These are phyloP conservation scores for Galerucella pusilla DNA, from an alignment of 2,888 invertebrate species.

Conservation along the genomic window DNA sequence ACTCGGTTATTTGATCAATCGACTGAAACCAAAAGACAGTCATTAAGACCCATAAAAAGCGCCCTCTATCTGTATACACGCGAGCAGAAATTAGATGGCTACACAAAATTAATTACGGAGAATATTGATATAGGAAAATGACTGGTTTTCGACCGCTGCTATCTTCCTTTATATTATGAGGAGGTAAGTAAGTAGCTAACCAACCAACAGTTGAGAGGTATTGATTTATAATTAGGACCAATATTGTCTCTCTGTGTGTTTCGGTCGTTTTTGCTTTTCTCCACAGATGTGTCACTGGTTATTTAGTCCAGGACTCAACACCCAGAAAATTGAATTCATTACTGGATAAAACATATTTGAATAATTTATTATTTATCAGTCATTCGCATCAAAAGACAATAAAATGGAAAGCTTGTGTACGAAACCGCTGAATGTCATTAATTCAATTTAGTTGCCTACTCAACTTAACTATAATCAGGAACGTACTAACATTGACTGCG, in stretches of 20 bases:
- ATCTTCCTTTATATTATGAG: conserved; percentile 55
- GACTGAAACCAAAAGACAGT: conserved; percentile 60
- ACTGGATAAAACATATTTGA: neutral
- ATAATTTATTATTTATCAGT: too few relatives aligned
- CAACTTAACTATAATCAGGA: too few relatives aligned
- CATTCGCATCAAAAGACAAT: too few relatives aligned
- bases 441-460: too few relatives aligned
- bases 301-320: conserved; percentile 12
- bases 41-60: conserved; percentile 63
- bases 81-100: conserved; percentile 62
- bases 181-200: conserved; percentile 60
- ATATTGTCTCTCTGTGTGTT: conserved; percentile 51
- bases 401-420: too few relatives aligned
- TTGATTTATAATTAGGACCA: conserved; percentile 62
- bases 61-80: conserved; percentile 54
- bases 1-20: conserved; percentile 60
- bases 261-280: conserved; percentile 31
- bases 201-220: conserved; percentile 60
- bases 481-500: too few relatives aligned
- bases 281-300: conserved; percentile 31
- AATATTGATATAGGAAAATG: conserved; percentile 65
- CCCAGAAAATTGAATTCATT: neutral
- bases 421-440: too few relatives aligned
- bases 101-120: conserved; percentile 64
- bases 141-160: conserved; percentile 58